These are phyloP conservation scores for Drosophila micromelanica DNA, from an alignment of 1,140 invertebrate genomes.

Conservation along the genomic window DNA sequence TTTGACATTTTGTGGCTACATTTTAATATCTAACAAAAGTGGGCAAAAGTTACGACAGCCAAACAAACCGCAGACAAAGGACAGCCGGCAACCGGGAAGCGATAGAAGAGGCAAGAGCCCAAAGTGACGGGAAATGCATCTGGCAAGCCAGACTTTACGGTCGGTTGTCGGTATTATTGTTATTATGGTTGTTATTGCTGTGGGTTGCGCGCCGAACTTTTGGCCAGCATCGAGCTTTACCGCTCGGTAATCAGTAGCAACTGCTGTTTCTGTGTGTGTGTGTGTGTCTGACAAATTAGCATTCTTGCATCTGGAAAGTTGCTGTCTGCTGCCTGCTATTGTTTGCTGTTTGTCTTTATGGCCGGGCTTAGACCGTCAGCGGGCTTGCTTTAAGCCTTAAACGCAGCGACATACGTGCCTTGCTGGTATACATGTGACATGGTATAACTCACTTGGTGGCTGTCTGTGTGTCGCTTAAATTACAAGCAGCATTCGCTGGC, in stretches of 20 bases:
- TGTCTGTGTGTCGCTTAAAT: conserved; percentile 52
- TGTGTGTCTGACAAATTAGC: conserved; percentile 63
- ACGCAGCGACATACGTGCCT: conserved; percentile 53
- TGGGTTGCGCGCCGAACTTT: conserved; percentile 26
- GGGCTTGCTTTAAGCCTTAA: conserved; percentile 66
- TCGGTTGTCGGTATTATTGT: conserved; percentile 23
- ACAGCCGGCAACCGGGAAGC: conserved; percentile 11
- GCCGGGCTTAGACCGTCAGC: conserved; percentile 62
- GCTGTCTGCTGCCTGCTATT: conserved; percentile 37
- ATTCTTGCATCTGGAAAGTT: conserved; percentile 60
- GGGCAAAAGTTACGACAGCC: conserved; percentile 65
- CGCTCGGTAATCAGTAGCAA: conserved; percentile 63
- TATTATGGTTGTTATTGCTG: conserved; percentile 22
- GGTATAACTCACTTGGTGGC: conserved; percentile 60
- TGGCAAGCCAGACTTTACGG: conserved; percentile 44
- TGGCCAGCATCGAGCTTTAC: conserved; percentile 20
- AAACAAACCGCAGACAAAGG: conserved; percentile 34
- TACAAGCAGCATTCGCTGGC: conserved; percentile 43
- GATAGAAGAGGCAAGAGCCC: neutral
- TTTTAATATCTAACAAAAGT: conserved; percentile 77
- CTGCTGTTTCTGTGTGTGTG: conserved; percentile 17
- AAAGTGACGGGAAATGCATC: conserved; percentile 59
- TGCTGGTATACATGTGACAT: conserved; percentile 59
- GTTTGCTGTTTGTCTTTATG: conserved; percentile 56
- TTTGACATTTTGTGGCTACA: conserved; percentile 79